Evolutionary conservation across 2,888 invertebrate genomes (phyloP).

Genomic region (Latrodectus elegans): DNA sequence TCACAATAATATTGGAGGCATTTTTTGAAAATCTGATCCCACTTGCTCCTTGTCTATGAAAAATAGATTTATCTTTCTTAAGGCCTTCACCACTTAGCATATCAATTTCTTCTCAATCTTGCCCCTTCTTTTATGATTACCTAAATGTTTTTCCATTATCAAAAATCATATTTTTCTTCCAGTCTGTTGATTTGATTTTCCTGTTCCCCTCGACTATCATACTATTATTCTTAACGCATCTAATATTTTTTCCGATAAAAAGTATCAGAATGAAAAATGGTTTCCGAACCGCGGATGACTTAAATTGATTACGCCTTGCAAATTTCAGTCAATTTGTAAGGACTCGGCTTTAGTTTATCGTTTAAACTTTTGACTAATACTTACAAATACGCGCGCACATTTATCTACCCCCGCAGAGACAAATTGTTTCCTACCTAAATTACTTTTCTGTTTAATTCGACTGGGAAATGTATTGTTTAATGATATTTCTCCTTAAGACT

Average conservation of each 20-base stretch:
- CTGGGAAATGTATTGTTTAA: background rate
- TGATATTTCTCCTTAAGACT: background rate
- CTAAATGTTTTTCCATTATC: background rate
- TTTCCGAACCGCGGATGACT: conserved; percentile 4
- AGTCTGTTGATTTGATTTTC: background rate
- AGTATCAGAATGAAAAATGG: conserved; percentile 15
- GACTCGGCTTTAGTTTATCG: background rate
- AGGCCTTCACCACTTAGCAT: too few relatives aligned
- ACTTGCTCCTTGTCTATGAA: too few relatives aligned
- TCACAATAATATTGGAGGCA: too few relatives aligned
- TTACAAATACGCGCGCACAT: background rate
- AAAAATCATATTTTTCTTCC: background rate
- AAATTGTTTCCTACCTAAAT: background rate
- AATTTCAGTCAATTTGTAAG: background rate
- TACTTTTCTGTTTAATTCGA: background rate
- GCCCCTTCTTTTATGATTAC: background rate
- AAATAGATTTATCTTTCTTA: too few relatives aligned
- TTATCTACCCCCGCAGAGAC: background rate
- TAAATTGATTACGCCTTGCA: conserved; percentile 21
- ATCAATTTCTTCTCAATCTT: background rate
- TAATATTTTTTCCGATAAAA: conserved; percentile 29
- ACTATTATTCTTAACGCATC: conserved; percentile 5
- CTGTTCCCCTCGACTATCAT: background rate
- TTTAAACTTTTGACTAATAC: conserved; percentile 5
- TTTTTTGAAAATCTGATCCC: too few relatives aligned